Conservation (phyloP, 2,888 invertebrate species). For the Erebia aethiops region DNA sequence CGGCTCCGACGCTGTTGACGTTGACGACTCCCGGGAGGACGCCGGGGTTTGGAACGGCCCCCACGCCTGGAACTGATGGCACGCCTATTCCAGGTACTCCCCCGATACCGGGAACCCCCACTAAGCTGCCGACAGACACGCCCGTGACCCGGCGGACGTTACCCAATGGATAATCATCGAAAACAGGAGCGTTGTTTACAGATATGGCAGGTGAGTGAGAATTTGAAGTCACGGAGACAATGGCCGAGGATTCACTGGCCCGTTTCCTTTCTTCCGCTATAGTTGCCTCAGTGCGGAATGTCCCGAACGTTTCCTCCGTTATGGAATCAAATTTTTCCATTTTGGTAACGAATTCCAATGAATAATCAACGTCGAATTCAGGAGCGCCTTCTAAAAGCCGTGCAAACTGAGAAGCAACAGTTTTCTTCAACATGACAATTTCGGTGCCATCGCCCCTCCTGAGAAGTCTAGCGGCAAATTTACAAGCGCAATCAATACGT, state of each 20-base stretch:
- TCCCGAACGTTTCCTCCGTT: constrained; percentile 88
- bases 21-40: constrained; percentile 65
- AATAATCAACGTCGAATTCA: constrained; percentile 90
- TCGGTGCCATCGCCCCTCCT: constrained; percentile 93
- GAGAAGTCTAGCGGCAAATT: constrained; percentile 91
- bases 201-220: constrained; percentile 77
- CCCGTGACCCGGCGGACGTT: constrained; percentile 77
- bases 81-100: constrained; percentile 55
- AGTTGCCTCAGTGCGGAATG: constrained; percentile 87
- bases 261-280: constrained; percentile 81
- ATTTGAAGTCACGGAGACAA: constrained; percentile 69
- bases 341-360: constrained; percentile 92
- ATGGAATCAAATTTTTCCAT: constrained; percentile 89
- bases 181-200: constrained; percentile 88
- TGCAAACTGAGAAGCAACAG: constrained; percentile 89
- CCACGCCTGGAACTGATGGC: constrained; percentile 61
- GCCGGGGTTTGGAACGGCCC: constrained; percentile 55
- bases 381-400: constrained; percentile 91
- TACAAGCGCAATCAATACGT: constrained; percentile 93
- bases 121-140: constrained; percentile 46
- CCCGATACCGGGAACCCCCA: constrained; percentile 51
- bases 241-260: constrained; percentile 73
- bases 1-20: constrained; percentile 61
- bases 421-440: constrained; percentile 91
- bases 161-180: constrained; percentile 86